These are phyloP conservation scores for Nothobranchius furzeri DNA, from an alignment of 2,113 vertebrate genomes.

Conservation along the genomic window DNA sequence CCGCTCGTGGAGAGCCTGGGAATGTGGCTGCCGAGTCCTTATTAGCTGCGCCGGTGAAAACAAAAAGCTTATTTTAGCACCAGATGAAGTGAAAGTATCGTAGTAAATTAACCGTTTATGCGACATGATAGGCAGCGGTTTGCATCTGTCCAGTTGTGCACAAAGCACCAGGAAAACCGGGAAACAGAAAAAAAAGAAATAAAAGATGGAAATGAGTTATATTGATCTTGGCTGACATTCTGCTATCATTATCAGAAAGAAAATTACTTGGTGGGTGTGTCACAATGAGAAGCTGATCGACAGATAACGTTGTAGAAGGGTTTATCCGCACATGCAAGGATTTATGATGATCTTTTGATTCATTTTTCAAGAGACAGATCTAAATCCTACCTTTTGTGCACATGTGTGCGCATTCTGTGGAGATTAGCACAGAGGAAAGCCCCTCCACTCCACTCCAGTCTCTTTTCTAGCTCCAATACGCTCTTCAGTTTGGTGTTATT, in stretches of 20 bases:
- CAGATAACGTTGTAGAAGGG: conserved; percentile 37
- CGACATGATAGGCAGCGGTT: conserved; percentile 54
- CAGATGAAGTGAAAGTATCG: conserved; percentile 39
- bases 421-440: conserved; percentile 63
- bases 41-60: conserved; percentile 16
- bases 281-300: conserved; percentile 51
- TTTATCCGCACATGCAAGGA: neutral
- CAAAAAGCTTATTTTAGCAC: conserved; percentile 38
- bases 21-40: conserved; percentile 26
- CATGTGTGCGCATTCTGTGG: conserved; percentile 21
- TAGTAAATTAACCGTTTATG: conserved; percentile 44
- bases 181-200: neutral
- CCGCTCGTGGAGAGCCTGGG: conserved; percentile 26
- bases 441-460: conserved; percentile 56
- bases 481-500: conserved; percentile 62
- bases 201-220: neutral
- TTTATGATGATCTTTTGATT: conserved; percentile 52
- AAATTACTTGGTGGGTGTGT: conserved; percentile 60
- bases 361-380: conserved; percentile 34
- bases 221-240: conserved; percentile 25
- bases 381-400: conserved; percentile 8
- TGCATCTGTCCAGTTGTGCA: conserved; percentile 56
- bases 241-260: conserved; percentile 4
- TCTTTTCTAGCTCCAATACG: conserved; percentile 29
- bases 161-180: conserved; percentile 2